A percentile compares a stretch with the other conserved stretches of the same genome.
Conservation (phyloP, 2,113 vertebrate genomes). For the Onychostoma macrolepis region DNA sequence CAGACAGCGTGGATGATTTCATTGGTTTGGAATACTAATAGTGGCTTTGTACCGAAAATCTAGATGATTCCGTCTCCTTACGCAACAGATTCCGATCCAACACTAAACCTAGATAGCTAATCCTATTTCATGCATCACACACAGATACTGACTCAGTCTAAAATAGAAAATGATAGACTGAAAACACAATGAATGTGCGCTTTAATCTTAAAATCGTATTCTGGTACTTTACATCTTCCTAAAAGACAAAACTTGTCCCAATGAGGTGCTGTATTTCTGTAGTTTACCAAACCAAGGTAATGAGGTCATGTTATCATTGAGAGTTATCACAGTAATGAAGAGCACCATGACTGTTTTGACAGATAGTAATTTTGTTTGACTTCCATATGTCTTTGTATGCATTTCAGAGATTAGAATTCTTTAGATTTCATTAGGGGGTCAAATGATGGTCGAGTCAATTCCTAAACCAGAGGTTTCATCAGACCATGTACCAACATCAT, state of each 20-base stretch:
- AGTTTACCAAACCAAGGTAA: conserved; percentile 17
- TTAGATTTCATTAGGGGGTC: conserved; percentile 48
- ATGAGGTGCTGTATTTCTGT: not conserved
- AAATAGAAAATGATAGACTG: not conserved
- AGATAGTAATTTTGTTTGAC: conserved; percentile 49
- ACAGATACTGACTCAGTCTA: not conserved
- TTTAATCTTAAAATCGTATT: not conserved
- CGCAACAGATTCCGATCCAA: not conserved
- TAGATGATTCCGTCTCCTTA: conserved; percentile 8
- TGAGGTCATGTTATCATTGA: conserved; percentile 36
- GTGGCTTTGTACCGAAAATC: not conserved
- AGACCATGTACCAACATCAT: too few species aligned
- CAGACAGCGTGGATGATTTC: not conserved
- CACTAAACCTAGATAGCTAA: conserved; percentile 1
- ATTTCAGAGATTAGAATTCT: conserved; percentile 49
- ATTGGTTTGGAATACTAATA: conserved; percentile 29
- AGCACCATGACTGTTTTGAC: conserved; percentile 41
- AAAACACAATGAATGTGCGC: not conserved
- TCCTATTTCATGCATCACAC: conserved; percentile 22
- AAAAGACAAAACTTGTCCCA: not conserved
- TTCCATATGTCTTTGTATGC: conserved; percentile 46
- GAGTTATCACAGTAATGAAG: not conserved
- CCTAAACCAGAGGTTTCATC: not conserved
- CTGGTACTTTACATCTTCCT: not conserved
- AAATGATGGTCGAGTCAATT: conserved; percentile 33